Base-by-base conservation (phyloP, 2,797 vertebrate species). In the Cryptoprocta ferox region DNA sequence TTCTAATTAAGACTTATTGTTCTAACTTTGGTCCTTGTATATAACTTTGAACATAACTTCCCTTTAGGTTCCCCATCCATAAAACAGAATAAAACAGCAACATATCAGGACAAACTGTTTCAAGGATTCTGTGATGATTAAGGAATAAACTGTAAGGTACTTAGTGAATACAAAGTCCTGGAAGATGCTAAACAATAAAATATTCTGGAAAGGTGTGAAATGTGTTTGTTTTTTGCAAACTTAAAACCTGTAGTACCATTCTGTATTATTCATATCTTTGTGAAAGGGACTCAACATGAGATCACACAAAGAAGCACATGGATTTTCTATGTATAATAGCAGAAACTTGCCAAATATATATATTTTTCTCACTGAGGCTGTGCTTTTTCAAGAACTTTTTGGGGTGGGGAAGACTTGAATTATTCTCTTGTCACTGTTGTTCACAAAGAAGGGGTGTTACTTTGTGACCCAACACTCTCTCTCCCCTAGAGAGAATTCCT, bases 201-300 rank as follows among this genome's bases (percentile, higher is more conserved):
- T 82, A 84, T 79, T 93, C 48, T 80, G n/a, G 35, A 86, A 95
- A 95, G 50, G 85, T 96, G 66, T 94, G 84, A 88, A 91, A 96
- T 63, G 19, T 85, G 30, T 85, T 94, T 89, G 32, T 73, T 92
- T 95, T 90, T 85, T 92, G 71, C 35, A 94, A 78, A 92, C 53
- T 53, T 96, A n/a, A 92, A 95, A 93, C 61, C 42, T 85, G 59
- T 80, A 68, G 39, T 91, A 79, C 21, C 16, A 82, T 30, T 89
- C 30, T 87, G 26, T 95, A 50, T 2, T 6, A 84, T 90, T 90
- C 66, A 68, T 61, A 37, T 91, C 32, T 71, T 81, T 42, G 39
- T 63, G 66, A 89, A 90, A 96, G 45, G 39, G 15, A 63, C 11
- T 65, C 78, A 94, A 88, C 5, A 68, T 48, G 1, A 76, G 68